Base-by-base conservation (phyloP, 2,113 vertebrate genomes). In the Elachura formosa region DNA sequence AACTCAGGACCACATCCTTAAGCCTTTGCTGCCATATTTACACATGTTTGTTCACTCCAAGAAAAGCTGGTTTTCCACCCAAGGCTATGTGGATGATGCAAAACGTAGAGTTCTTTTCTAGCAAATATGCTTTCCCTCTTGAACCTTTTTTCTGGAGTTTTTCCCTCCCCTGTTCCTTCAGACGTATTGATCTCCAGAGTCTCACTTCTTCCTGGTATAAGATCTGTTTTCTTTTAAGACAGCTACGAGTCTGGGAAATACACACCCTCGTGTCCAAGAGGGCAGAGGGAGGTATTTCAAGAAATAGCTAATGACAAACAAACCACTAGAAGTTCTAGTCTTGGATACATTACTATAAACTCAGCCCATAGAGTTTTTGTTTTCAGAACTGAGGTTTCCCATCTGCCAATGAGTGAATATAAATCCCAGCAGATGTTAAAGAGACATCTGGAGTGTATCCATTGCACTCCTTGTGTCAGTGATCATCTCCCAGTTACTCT, bases 251-350 rank as follows among this genome's bases (percentile, higher is more conserved):
- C 93, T 95, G 88, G 75, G 85, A 93, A 93, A 92, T 61, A 69
- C 28, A 73, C 31, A 63, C n/a, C 52, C 71, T 88, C n/a, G 15
- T 83, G 63, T 90, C 40, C 87, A 81, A 84, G 78, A 81, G 87
- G 91, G 81, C 77, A 94, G 62, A 85, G 58, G 51, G 82, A 91
- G 22, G 22, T 80, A 91, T 88, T 96, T 94, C 80, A 64, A 81
- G 83, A 86, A 92, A 92, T 40, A 95, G 55, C 36, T 63, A 78
- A 96, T 87, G 83, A 91, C 89, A 96, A 89, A 91, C 38, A 91
- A 87, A 90, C 46, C 68, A 45, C 63, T 26, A 77, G 26, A 94
- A 91, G 72, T 86, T 93, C 82, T 94, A n/a, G 22, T 85, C 82
- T 94, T 94, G 91, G 82, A 84, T 91, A 96, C 91, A 85, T 90